Evolutionary conservation across 2,797 vertebrate genomes (phyloP), one percentile per base, ranked within the genome.

Genomic region (Nannoperca obscura): DNA sequence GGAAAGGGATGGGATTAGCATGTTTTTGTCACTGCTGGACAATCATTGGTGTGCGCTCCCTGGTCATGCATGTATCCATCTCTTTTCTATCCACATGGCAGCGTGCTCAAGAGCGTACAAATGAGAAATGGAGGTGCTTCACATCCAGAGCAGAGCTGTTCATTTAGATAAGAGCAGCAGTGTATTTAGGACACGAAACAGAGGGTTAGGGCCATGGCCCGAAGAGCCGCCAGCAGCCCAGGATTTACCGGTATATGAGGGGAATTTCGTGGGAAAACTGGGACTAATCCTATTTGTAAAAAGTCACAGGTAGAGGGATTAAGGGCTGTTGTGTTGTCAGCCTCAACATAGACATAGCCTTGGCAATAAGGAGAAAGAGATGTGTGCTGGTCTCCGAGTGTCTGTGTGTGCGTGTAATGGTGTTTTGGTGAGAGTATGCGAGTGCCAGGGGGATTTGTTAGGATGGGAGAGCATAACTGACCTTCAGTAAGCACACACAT

Each of bases 281-380:
- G 85, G 89, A 90, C 90, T 94, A 94, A 94, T 93, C 91, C 91
- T 94, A 89, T 94, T 94, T 93, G 94, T 94, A 90, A 86, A 94
- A 91, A 92, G 80, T 93, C 91, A 93, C 93, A 94, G 94, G 93
- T 94, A 90, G 88, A 86, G 61, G 89, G 92, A 93, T 94, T 93
- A 93, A 80, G 82, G 77, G 52, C 82, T 88, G 85, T 84, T 88
- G 83, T 89, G 90, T 85, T 88, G 89, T 86, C 82, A 74, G 85
- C 86, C 58, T 83, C 85, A 84, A 79, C 85, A 79, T 77, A 83
- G 80, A 84, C 78, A 82, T 80, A 86, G 67, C 78, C 55, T 79
- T 80, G 86, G 73, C 85, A 86, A 54, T 71, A 62, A 81, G 54
- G 63, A 60, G 63, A 32, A 68, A 44, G 65, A 77, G 72, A 70